Conservation (phyloP, 2,888 invertebrate species). For the Oscheius onirici region DNA sequence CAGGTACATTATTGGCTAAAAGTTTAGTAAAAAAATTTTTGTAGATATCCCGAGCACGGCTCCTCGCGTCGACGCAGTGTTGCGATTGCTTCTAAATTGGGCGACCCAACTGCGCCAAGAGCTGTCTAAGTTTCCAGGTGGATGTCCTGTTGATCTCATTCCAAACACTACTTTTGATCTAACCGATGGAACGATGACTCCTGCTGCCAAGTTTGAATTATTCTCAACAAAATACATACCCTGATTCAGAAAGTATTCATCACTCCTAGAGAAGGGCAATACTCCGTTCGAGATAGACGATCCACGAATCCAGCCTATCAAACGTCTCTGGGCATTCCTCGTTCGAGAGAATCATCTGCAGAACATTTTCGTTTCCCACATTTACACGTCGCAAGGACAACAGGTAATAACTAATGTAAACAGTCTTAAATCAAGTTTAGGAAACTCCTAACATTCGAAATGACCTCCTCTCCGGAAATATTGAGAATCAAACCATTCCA, state of each 20-base stretch:
- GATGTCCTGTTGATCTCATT: conserved; percentile 66
- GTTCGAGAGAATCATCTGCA: conserved; percentile 91
- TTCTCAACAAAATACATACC: neutral
- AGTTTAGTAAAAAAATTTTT: neutral
- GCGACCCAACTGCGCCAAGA: conserved; percentile 77
- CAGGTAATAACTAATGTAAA: conserved; percentile 28
- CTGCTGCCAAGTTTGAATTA: conserved; percentile 39
- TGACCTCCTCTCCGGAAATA: conserved; percentile 36
- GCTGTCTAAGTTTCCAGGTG: conserved; percentile 56
- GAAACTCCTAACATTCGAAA: conserved; percentile 5
- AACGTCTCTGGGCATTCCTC: conserved; percentile 89
- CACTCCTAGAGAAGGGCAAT: conserved; percentile 76
- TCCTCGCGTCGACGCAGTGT: conserved; percentile 88
- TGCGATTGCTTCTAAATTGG: conserved; percentile 89
- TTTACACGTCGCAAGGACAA: conserved; percentile 77
- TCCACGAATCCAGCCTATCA: conserved; percentile 77
- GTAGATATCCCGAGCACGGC: conserved; percentile 91
- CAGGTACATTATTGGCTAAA: conserved; percentile 44
- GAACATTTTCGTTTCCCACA: conserved; percentile 92
- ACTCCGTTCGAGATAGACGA: conserved; percentile 86
- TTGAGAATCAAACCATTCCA: conserved; percentile 29
- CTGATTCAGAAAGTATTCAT: conserved; percentile 48
- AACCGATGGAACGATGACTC: conserved; percentile 41
- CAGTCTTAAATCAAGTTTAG: neutral
- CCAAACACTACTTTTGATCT: conserved; percentile 61